Conservation (phyloP, 2,113 vertebrate species). For the Acinonyx jubatus region DNA sequence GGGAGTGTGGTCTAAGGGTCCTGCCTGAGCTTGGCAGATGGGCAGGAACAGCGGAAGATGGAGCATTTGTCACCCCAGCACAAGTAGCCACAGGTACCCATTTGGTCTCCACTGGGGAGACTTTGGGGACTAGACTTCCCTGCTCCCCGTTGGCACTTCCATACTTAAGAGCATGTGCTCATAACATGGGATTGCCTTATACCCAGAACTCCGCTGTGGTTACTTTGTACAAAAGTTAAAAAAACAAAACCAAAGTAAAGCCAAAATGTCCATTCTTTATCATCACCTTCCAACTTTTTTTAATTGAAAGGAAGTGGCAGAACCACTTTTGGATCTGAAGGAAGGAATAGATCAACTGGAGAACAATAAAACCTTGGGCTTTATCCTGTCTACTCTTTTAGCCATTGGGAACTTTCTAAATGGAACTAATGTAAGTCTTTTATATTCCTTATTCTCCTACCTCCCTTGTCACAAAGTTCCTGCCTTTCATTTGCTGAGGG, state of each 20-base stretch:
- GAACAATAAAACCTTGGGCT: constrained; percentile 95
- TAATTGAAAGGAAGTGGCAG: constrained; percentile 93
- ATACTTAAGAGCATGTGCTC: neutral
- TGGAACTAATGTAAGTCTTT: constrained; percentile 93
- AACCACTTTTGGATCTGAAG: constrained; percentile 97
- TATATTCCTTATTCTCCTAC: neutral
- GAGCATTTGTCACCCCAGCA: neutral
- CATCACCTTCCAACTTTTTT: constrained; percentile 48
- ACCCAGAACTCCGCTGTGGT: neutral
- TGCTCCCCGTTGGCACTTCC: neutral
- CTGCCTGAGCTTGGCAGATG: neutral
- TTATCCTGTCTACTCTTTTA: constrained; percentile 95
- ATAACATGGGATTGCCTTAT: neutral
- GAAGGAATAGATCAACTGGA: constrained; percentile 99
- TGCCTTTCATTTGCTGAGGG: neutral
- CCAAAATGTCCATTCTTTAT: neutral
- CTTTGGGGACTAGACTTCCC: neutral
- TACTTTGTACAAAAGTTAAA: neutral
- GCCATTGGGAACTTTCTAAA: constrained; percentile 99
- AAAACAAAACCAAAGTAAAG: neutral
- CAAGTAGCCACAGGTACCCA: neutral
- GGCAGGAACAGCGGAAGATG: neutral
- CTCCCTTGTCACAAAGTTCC: neutral
- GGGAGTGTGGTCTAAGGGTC: neutral
- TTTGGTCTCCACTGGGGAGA: neutral